Evolutionary conservation across 2,113 vertebrate genomes (phyloP).

Genomic region (Dicaeum eximium): DNA sequence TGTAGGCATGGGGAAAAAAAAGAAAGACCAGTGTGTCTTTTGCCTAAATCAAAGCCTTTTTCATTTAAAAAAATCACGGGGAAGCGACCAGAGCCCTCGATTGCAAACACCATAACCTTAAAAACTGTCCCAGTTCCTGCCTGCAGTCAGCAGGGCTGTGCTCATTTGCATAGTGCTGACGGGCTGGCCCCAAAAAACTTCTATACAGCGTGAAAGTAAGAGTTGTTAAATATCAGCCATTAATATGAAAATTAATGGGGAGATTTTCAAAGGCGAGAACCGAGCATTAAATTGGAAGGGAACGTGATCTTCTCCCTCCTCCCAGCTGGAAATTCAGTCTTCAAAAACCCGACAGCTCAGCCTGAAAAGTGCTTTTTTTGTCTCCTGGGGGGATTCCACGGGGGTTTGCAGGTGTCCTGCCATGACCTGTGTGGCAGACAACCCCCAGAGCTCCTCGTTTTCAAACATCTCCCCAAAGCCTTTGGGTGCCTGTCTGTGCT

Average conservation of each 20-base stretch:
- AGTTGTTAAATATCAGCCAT: not conserved
- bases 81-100: not conserved
- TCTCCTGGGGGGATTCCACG: not conserved
- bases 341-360: not conserved
- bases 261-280: not conserved
- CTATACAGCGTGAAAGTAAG: not conserved
- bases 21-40: not conserved
- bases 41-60: conserved; percentile 12
- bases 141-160: conserved; percentile 20
- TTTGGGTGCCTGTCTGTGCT: not conserved
- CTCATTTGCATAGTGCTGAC: conserved; percentile 50
- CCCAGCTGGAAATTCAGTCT: not conserved
- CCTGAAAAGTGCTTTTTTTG: not conserved
- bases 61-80: not conserved
- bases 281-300: not conserved
- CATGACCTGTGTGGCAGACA: not conserved
- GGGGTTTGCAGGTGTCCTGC: not conserved
- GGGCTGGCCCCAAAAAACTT: conserved; percentile 17
- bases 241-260: conserved; percentile 21
- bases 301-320: not conserved
- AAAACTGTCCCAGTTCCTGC: conserved; percentile 41
- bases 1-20: not conserved
- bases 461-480: not conserved
- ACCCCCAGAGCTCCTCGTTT: not conserved
- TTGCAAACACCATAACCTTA: conserved; percentile 17